Evolutionary conservation across 1,140 invertebrate genomes (phyloP), one percentile per base, ranked within the genome.

Genomic region (Pentalonia nigronervosa): DNA sequence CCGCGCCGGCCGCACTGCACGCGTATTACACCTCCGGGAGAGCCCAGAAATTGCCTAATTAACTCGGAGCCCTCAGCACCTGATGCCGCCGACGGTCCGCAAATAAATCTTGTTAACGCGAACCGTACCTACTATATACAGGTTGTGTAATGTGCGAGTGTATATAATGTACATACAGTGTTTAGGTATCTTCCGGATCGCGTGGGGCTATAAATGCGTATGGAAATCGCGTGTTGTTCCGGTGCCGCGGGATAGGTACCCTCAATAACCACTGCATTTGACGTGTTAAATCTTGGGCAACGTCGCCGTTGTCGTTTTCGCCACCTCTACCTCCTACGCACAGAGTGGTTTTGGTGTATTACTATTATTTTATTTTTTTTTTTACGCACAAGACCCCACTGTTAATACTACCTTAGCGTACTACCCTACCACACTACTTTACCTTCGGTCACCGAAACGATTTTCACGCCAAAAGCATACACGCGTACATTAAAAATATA

Each of bases 31-130:
- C 86, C 47, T 48, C n/a, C 47, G 25, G 30, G 30, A 88, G 47
- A 34, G 47, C n/a, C 23, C n/a, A 48, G 47, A 89, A 48, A 91
- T 91, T 83, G 60, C 17, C 90, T 81, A 91, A 91, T 91, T 91
- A 91, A 83, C 90, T 83, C 30, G 60, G 20, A 91, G 45, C 67
- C 20, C 41, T 91, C 23, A 36, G 48, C 90, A 91, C 90, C 90
- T 91, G 90, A 34, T 89, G 87, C 84, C 41, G 84, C 87, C 25
- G 87, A 89, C n/a, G 48, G 87, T 53, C n/a, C 47, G n/a, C 17
- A 2, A 23, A 89, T 89, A 89, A 53, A 53, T 89, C 87, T 89
- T n/a, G 34, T 89, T n/a, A 47, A 50, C 48, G n/a, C 87, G 87
- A 89, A 20, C 53, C 14, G 30, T n/a, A 53, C 50, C 50, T n/a